phyloP scores from a whole-genome alignment of 2,888 invertebrate genomes.

The Leptothorax acervorum region DNA sequence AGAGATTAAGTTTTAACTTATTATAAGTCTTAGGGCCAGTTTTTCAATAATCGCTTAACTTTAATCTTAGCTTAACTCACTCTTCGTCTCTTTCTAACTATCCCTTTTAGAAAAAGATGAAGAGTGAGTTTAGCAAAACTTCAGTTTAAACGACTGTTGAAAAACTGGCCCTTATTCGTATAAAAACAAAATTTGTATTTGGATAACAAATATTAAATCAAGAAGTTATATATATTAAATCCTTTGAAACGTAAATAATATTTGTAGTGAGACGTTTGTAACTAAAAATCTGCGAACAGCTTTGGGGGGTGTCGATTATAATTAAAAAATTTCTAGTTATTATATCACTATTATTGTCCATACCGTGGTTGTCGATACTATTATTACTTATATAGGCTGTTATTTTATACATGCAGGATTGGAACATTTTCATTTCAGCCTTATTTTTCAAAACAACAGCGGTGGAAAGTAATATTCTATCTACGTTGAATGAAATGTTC shows the following conservation, averaged over 20 bases:
- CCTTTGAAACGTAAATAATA: background rate
- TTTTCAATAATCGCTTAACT: no score
- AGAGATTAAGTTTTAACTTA: background rate
- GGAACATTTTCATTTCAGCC: background rate
- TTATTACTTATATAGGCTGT: background rate
- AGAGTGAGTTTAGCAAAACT: no score
- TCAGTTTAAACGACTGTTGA: no score
- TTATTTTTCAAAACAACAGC: conserved; percentile 20
- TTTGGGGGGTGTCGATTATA: background rate
- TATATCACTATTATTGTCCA: background rate
- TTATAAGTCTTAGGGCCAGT: background rate
- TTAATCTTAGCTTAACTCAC: no score
- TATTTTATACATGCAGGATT: background rate
- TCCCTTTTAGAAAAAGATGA: no score
- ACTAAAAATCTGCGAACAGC: background rate
- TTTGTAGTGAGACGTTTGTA: background rate
- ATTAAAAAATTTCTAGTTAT: background rate
- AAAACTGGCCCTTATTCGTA: background rate
- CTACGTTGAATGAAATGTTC: background rate
- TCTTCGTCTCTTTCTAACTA: no score
- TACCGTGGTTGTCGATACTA: background rate
- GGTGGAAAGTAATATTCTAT: background rate
- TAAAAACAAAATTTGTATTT: background rate
- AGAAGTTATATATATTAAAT: background rate
- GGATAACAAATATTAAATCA: background rate